Conservation (phyloP, 2,888 invertebrate species). For the Therioaphis trifolii region DNA sequence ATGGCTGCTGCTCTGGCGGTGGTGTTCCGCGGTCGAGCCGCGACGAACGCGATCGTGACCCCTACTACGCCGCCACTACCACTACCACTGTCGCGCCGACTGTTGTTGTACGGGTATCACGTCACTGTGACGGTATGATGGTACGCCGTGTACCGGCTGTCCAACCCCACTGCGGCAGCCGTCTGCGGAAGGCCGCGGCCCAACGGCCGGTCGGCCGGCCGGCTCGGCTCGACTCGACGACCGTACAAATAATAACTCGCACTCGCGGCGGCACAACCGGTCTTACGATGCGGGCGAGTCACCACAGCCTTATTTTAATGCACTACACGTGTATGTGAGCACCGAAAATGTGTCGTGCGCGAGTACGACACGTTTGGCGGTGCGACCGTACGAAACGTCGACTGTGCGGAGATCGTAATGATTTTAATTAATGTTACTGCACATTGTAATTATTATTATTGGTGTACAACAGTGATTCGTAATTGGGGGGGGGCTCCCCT, state of each 20-base stretch:
- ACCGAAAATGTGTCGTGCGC: too few species aligned
- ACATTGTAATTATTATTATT: too few species aligned
- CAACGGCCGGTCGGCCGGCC: not conserved
- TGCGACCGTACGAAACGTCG: too few species aligned
- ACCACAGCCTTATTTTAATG: not conserved
- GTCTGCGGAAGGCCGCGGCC: not conserved
- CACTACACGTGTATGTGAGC: too few species aligned
- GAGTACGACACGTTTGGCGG: too few species aligned
- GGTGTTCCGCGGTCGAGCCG: constrained; percentile 45
- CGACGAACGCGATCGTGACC: constrained; percentile 57
- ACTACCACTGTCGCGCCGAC: not conserved
- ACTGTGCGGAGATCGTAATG: too few species aligned
- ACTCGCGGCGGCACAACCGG: constrained; percentile 27
- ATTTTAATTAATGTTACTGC: too few species aligned
- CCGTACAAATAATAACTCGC: not conserved
- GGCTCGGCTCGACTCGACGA: not conserved
- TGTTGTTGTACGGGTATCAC: too few species aligned
- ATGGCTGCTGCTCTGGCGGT: constrained; percentile 49
- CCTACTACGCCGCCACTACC: constrained; percentile 33
- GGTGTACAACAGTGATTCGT: too few species aligned
- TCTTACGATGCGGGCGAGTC: not conserved
- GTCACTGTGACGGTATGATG: too few species aligned
- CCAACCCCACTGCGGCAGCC: constrained; percentile 46
- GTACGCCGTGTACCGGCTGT: too few species aligned
- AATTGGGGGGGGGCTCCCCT: too few species aligned